Percentiles rank a stretch among this genome's conserved stretches.
Evolutionary conservation across 2,888 invertebrate species (phyloP).

Genomic region (Trichopria drosophilae): DNA sequence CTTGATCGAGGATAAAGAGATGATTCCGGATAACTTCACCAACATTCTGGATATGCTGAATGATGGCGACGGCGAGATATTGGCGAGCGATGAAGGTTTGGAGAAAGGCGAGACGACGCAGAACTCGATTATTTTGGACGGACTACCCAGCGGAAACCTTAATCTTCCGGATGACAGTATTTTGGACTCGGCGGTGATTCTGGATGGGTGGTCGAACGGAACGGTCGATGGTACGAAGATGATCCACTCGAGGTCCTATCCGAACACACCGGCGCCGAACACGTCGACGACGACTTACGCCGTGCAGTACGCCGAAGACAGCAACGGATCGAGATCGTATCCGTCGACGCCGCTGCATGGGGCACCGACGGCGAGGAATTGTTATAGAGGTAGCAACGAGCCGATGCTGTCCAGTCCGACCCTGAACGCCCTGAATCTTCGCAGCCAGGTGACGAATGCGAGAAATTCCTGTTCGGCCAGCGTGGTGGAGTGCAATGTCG

Average conservation of each 20-base stretch:
- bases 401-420: constrained; percentile 56
- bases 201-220: constrained; percentile 42
- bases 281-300: constrained; percentile 38
- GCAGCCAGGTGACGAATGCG: constrained; percentile 38
- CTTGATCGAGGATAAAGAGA: constrained; percentile 52
- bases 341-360: constrained; percentile 71
- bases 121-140: constrained; percentile 38
- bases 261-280: constrained; percentile 56
- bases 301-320: constrained; percentile 48
- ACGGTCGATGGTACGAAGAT: constrained; percentile 47
- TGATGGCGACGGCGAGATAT: constrained; percentile 44
- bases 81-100: constrained; percentile 15
- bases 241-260: constrained; percentile 55
- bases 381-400: constrained; percentile 51
- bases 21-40: constrained; percentile 66
- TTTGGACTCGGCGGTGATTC: constrained; percentile 42
- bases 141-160: constrained; percentile 43
- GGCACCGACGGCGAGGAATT: constrained; percentile 38
- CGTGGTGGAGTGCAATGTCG: constrained; percentile 51
- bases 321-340: constrained; percentile 69
- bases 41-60: constrained; percentile 69
- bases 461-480: constrained; percentile 34
- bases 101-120: constrained; percentile 41
- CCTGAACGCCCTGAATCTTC: constrained; percentile 50
- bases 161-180: constrained; percentile 41